These are phyloP conservation scores for Heliothis subflexa DNA, from an alignment of 1,140 invertebrate species.

Conservation along the genomic window DNA sequence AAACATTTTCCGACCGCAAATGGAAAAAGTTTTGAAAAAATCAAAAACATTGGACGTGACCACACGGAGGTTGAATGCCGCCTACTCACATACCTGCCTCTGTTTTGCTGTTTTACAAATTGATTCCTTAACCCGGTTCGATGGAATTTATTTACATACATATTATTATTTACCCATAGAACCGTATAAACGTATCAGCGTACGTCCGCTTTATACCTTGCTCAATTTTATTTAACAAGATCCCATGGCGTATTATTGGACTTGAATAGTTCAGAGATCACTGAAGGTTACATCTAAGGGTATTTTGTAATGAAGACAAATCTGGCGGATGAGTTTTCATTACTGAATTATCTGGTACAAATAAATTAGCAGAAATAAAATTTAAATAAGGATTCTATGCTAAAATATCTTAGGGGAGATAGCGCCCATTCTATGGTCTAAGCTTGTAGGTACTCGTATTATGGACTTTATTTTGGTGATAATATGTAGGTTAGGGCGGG, in stretches of 20 bases:
- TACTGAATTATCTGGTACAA: not conserved
- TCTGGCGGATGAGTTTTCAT: not conserved
- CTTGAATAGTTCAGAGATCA: slow-evolving; percentile 26
- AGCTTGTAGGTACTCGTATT: too few species aligned
- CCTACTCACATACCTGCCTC: slow-evolving; percentile 15
- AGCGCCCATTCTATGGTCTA: too few species aligned
- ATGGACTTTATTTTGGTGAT: too few species aligned
- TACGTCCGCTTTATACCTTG: slow-evolving; percentile 32
- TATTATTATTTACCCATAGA: slow-evolving; percentile 38
- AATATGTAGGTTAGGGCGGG: too few species aligned
- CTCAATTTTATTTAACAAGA: slow-evolving; percentile 42
- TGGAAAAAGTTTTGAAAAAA: slow-evolving; percentile 42
- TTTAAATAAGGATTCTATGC: too few species aligned
- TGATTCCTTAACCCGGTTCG: slow-evolving; percentile 37
- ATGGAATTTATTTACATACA: slow-evolving; percentile 45
- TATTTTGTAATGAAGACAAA: slow-evolving; percentile 31
- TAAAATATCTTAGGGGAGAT: too few species aligned
- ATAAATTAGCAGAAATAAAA: too few species aligned
- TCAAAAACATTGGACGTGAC: slow-evolving; percentile 30
- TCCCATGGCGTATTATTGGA: slow-evolving; percentile 22
- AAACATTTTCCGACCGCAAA: slow-evolving; percentile 26
- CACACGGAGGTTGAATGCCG: slow-evolving; percentile 23
- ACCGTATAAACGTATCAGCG: slow-evolving; percentile 35
- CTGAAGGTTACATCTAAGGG: slow-evolving; percentile 21
- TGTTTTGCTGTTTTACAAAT: slow-evolving; percentile 41